Evolutionary conservation across 2,888 invertebrate genomes (phyloP).

Genomic region (Escarpia spicata): DNA sequence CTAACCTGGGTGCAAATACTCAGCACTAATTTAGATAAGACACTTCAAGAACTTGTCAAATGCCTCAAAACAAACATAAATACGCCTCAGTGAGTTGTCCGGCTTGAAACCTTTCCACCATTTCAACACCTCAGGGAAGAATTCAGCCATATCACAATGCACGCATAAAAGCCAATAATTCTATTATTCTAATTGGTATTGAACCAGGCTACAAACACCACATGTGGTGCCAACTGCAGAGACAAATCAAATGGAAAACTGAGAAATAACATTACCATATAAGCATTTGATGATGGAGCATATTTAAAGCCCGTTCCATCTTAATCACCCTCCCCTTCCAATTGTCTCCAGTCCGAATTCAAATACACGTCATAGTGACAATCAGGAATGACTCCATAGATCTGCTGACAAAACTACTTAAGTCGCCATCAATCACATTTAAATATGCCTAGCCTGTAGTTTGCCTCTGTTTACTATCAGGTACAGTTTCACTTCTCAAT

Average conservation of each 20-base stretch:
- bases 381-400: neutral
- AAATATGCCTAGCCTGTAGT: neutral
- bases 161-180: neutral
- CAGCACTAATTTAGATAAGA: neutral
- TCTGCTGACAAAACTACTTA: neutral
- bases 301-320: neutral
- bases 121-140: neutral
- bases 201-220: neutral
- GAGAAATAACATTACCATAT: neutral
- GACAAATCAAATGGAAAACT: neutral
- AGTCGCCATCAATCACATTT: neutral
- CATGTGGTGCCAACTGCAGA: neutral
- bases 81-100: neutral
- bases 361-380: neutral
- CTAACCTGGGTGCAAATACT: neutral
- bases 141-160: neutral
- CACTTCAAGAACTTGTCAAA: neutral
- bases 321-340: neutral
- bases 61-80: neutral
- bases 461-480: neutral
- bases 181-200: neutral
- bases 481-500: neutral
- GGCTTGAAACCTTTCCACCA: neutral
- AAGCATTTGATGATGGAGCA: neutral
- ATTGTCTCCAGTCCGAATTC: neutral